phyloP scores from a whole-genome alignment of 2,797 vertebrate species.

The Argentina silus region DNA sequence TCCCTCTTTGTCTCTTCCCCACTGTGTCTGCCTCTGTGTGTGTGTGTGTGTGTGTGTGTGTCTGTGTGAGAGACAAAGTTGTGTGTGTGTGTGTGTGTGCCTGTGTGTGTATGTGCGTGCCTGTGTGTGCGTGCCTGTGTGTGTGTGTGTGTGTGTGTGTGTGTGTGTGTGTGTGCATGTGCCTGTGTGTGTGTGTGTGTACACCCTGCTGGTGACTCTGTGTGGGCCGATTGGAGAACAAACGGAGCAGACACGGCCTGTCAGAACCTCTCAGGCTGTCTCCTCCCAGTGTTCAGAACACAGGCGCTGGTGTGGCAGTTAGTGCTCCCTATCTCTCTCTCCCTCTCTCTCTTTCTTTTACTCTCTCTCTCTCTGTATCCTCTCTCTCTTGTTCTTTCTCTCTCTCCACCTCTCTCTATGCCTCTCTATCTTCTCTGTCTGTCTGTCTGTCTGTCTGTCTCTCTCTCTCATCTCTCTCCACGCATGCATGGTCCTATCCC shows the following conservation, averaged over 20 bases:
- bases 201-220: slow-evolving; percentile 39
- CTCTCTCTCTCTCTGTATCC: background rate
- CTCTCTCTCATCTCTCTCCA: background rate
- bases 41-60: slow-evolving; percentile 36
- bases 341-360: slow-evolving; percentile 27
- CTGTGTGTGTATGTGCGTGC: background rate
- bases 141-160: slow-evolving; percentile 15
- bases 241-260: slow-evolving; percentile 71
- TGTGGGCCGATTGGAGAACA: slow-evolving; percentile 69
- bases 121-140: background rate
- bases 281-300: slow-evolving; percentile 58
- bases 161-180: slow-evolving; percentile 43
- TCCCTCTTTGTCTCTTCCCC: background rate
- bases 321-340: slow-evolving; percentile 10
- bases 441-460: slow-evolving; percentile 17
- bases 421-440: slow-evolving; percentile 11
- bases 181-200: background rate
- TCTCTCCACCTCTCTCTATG: background rate
- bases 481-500: slow-evolving; percentile 26
- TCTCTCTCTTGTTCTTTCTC: too few relatives aligned
- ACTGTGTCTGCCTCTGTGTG: background rate
- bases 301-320: slow-evolving; percentile 24
- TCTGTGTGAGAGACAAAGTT: too few relatives aligned
- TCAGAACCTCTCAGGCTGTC: slow-evolving; percentile 69
- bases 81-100: slow-evolving; percentile 18